A percentile compares a stretch with the other conserved stretches of the same genome.
Conservation (phyloP, 2,113 vertebrate genomes). For the Dasyornis broadbenti region DNA sequence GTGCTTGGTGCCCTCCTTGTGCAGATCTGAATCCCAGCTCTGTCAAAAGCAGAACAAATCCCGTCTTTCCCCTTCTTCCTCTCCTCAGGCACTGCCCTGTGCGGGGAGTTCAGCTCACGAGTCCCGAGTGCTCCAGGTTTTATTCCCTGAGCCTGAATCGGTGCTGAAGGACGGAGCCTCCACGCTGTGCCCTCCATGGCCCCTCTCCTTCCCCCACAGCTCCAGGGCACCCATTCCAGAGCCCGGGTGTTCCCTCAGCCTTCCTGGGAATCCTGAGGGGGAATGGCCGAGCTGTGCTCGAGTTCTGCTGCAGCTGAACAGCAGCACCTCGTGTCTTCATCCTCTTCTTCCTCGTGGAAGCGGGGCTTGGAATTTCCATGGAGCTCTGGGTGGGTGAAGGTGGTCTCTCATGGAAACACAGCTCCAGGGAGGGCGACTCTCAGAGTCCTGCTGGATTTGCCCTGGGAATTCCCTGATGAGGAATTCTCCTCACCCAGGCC, state of each 20-base stretch:
- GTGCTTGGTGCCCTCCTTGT: too few relatives aligned
- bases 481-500: background rate
- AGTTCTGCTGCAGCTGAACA: background rate
- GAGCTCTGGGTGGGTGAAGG: background rate
- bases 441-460: background rate
- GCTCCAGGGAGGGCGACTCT: background rate
- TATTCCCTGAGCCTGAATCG: background rate
- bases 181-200: background rate
- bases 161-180: background rate
- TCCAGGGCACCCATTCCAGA: background rate
- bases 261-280: background rate
- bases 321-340: accelerated
- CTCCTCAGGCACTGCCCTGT: background rate
- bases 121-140: background rate
- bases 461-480: background rate
- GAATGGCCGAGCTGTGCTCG: background rate
- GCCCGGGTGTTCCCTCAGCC: background rate
- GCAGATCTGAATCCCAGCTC: background rate
- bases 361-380: background rate
- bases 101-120: background rate
- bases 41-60: background rate
- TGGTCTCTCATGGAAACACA: background rate
- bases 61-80: background rate
- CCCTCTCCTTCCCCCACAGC: background rate
- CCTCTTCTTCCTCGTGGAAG: background rate